Evolutionary conservation across 2,797 vertebrate genomes (phyloP).

Genomic region (Allobates femoralis): DNA sequence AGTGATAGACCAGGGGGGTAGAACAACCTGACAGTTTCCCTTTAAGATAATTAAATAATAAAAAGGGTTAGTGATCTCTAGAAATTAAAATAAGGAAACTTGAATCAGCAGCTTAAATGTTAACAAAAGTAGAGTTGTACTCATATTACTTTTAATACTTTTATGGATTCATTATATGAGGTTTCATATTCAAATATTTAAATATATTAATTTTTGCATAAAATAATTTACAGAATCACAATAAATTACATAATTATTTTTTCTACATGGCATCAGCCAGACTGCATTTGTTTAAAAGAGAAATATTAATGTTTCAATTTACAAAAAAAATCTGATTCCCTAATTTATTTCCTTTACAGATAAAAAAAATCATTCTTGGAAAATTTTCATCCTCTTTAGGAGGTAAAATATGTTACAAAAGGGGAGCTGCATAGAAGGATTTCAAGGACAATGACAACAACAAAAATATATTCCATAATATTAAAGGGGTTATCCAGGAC

Average conservation of each 20-base stretch:
- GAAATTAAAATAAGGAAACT: background rate
- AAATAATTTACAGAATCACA: too few relatives aligned
- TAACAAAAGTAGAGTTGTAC: background rate
- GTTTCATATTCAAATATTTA: background rate
- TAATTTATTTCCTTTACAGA: background rate
- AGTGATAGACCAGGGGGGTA: too few relatives aligned
- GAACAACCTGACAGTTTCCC: too few relatives aligned
- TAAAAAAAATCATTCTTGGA: background rate
- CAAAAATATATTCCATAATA: background rate
- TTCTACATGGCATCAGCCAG: background rate
- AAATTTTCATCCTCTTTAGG: background rate
- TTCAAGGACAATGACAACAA: background rate
- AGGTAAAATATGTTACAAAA: background rate
- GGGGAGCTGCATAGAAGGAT: too few relatives aligned
- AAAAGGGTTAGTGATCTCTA: background rate
- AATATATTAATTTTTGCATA: background rate
- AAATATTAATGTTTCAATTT: constrained; percentile 13
- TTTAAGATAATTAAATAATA: background rate
- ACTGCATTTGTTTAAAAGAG: constrained; percentile 6
- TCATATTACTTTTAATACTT: background rate
- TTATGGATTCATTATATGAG: background rate
- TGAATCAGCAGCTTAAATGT: background rate
- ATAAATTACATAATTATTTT: too few relatives aligned
- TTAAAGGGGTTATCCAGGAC: too few relatives aligned
- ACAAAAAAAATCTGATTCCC: constrained; percentile 25